Evolutionary conservation across 2,113 vertebrate species (phyloP), one percentile per base, ranked within the genome.

Genomic region (Oreochromis niloticus): DNA sequence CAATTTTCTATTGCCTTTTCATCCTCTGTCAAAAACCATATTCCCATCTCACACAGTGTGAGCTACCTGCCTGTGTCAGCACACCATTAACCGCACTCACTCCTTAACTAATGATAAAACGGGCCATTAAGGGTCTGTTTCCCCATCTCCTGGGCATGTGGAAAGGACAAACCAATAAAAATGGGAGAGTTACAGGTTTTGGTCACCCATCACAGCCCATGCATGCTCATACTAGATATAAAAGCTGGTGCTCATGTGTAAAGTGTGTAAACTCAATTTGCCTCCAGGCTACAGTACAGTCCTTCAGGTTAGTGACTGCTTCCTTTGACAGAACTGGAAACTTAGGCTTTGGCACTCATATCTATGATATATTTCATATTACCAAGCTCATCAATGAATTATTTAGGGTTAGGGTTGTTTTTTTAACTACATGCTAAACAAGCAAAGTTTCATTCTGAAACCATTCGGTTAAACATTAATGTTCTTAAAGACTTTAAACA

Each of bases 1-100:
- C 92, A 92, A 24, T 93, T 93, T 93, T 86, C 80, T 83, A 13
- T 87, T 80, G 71, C 87, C 52, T 63, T 89, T 94, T 89, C 82
- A 86, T 86, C 85, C 50, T 48, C 55, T 80, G 88, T 80, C 9
- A 55, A 84, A 91, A 52, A 54, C 17, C 56, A 59, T 24, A 78
- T 81, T 88, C 87, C 63, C 43, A 84, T 81, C 46, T 17, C 84
- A 8, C 80, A 59, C 24, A 41, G 56, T 85, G 41, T 9, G 71
- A 83, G 46, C 82, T 6, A 78, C 82, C 63, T 84, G 73, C 63
- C 84, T 79, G 55, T 36, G 84, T 92, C 88, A 90, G 88, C 88
- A 86, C 82, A 55, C 54, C 7, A 16, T 59, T 85, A 91, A 84
- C 63, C 4, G 68, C 6, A 6, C 61, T 82, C 52, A 41, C 22